phyloP scores from a whole-genome alignment of 2,113 vertebrate genomes.

The Perca fluviatilis region DNA sequence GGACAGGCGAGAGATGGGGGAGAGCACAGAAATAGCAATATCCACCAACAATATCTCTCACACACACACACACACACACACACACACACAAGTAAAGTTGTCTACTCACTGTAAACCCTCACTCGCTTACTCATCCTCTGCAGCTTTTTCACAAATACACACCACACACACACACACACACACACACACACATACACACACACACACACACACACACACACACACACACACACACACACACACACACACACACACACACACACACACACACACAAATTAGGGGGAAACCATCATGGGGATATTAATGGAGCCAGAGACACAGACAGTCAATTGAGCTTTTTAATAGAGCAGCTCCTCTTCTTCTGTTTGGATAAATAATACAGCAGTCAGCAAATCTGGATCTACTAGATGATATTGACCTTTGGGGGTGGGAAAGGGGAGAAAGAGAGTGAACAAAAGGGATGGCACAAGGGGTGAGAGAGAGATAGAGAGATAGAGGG shows the following conservation, averaged over 20 bases:
- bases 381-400: conserved; percentile 76
- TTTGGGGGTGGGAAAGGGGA: conserved; percentile 50
- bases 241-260: not conserved
- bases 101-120: conserved; percentile 21
- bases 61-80: conserved; percentile 22
- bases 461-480: not conserved
- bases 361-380: conserved; percentile 73
- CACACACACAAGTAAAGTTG: not conserved
- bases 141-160: conserved; percentile 12
- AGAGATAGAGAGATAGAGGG: not conserved
- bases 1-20: not conserved
- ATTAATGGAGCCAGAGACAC: conserved; percentile 67
- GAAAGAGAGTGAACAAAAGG: not conserved
- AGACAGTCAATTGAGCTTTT: conserved; percentile 74
- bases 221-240: too few species aligned
- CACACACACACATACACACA: too few species aligned
- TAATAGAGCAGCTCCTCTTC: conserved; percentile 71
- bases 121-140: conserved; percentile 23
- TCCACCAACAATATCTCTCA: conserved; percentile 35
- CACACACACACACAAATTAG: conserved; percentile 32
- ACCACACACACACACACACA: not conserved
- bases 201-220: too few species aligned
- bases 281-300: conserved; percentile 44
- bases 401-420: conserved; percentile 80
- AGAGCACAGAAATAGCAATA: conserved; percentile 30